Evolutionary conservation across 2,113 vertebrate species (phyloP).

Genomic region (Phylloscopus trochilus): DNA sequence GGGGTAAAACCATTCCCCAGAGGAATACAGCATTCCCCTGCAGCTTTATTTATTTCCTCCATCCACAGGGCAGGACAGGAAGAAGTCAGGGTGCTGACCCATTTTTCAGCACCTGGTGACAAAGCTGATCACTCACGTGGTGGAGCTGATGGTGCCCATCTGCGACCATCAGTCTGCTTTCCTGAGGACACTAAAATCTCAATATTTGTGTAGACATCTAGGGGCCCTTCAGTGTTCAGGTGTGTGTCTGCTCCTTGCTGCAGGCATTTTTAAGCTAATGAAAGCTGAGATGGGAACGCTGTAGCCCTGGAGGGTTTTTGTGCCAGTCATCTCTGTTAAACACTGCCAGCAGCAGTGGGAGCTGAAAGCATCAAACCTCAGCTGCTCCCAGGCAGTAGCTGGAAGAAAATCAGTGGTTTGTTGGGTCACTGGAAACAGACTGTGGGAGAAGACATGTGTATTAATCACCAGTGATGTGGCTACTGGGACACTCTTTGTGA

Average conservation of each 20-base stretch:
- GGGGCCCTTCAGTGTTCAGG: neutral
- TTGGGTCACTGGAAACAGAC: neutral
- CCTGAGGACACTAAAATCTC: neutral
- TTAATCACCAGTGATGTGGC: neutral
- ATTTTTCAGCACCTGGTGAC: neutral
- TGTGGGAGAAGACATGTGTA: neutral
- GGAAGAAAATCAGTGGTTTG: neutral
- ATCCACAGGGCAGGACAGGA: rapidly evolving
- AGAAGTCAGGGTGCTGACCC: neutral
- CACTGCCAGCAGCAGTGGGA: neutral
- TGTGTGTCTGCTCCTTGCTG: neutral
- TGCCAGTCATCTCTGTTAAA: neutral
- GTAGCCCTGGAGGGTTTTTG: neutral
- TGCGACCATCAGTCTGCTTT: neutral
- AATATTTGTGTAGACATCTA: neutral
- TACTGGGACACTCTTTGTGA: neutral
- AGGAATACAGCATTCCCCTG: neutral
- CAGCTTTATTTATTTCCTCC: neutral
- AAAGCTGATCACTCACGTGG: neutral
- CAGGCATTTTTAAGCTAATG: neutral
- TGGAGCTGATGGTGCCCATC: neutral
- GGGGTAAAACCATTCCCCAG: too few relatives aligned
- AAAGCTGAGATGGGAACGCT: neutral
- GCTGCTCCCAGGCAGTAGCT: neutral
- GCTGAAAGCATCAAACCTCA: neutral